Percentiles rank a stretch among this genome's conserved stretches.
phyloP scores from a whole-genome alignment of 2,888 invertebrate species.

The Heliconius ethilla region DNA sequence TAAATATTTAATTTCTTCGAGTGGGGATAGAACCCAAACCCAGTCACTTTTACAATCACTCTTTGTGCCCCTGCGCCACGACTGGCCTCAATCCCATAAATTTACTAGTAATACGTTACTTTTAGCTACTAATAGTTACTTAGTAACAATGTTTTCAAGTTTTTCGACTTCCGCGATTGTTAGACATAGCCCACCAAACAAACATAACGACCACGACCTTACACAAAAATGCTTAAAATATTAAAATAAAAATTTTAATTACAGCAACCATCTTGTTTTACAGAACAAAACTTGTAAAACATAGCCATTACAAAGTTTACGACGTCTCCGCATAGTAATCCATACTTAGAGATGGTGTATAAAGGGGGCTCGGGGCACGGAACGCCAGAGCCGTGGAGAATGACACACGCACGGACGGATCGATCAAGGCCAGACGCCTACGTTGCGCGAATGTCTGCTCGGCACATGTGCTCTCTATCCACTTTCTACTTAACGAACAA shows the following conservation, averaged over 20 bases:
- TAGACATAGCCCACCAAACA: too few species aligned
- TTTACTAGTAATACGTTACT: too few species aligned
- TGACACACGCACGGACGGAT: conserved; percentile 66
- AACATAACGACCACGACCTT: too few species aligned
- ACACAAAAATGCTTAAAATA: too few species aligned
- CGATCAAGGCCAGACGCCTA: conserved; percentile 72
- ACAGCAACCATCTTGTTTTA: background rate
- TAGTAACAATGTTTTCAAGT: too few species aligned
- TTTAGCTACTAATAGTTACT: too few species aligned
- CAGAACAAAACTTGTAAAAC: conserved; percentile 20
- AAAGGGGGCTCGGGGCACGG: conserved; percentile 43
- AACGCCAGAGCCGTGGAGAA: conserved; percentile 47
- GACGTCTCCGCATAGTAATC: conserved; percentile 36
- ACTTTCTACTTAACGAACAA: conserved; percentile 35
- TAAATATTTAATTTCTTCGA: too few species aligned
- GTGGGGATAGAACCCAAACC: too few species aligned
- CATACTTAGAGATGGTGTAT: conserved; percentile 33
- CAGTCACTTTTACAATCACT: too few species aligned
- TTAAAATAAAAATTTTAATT: background rate
- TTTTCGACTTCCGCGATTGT: too few species aligned
- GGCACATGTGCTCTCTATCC: conserved; percentile 35
- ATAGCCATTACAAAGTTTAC: conserved; percentile 19
- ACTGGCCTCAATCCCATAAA: too few species aligned
- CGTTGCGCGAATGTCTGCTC: conserved; percentile 44
- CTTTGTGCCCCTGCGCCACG: too few species aligned